Evolutionary conservation across 2,113 vertebrate genomes (phyloP), one percentile per base, ranked within the genome.

Genomic region (Fregetta grallaria): DNA sequence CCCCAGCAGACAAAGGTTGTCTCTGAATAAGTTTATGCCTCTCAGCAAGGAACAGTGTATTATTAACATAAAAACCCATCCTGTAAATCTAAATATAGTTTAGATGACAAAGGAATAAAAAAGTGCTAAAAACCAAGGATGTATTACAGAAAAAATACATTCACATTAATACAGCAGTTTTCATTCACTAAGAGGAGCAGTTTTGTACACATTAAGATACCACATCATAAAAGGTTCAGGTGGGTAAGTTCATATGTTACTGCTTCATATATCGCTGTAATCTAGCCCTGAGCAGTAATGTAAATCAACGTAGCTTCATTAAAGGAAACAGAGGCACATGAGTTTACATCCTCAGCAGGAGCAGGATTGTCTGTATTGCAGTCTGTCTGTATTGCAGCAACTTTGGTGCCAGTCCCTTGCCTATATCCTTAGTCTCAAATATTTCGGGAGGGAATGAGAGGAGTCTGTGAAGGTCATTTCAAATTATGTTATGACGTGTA

Each of bases 391-490:
- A 74, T 40, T 72, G 34, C 47, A 93, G 21, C n/a, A 92, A 18
- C 3, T 84, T 55, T n/a, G 23, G 9, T 47, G 8, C 1, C 3
- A 52, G 26, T 65, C 58, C 58, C 34, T 90, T 87, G 21, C 30
- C 47, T 70, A 10, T 67, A 55, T 5, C 23, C 36, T 84, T 61
- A 32, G 15, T 27, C 49, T 84, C 27, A 78, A 72, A 56, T 74
- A 67, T 44, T 84, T 47, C 76, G 72, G 66, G 34, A 68, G 3
- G 11, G 18, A 94, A 92, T 52, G 23, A 55, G 52, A 63, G 59
- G 38, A 88, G 27, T 47, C n/a, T 49, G 23, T 74, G 92, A 92
- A 96, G 90, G 82, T 86, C 55, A 44, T 93, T 96, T 86, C 45
- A 88, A 86, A 94, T 55, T 58, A 17, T 27, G 10, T 13, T 88